A percentile compares a stretch with the other conserved stretches of the same genome.
phyloP scores from a whole-genome alignment of 1,140 invertebrate genomes.

The Drosophila elegans region DNA sequence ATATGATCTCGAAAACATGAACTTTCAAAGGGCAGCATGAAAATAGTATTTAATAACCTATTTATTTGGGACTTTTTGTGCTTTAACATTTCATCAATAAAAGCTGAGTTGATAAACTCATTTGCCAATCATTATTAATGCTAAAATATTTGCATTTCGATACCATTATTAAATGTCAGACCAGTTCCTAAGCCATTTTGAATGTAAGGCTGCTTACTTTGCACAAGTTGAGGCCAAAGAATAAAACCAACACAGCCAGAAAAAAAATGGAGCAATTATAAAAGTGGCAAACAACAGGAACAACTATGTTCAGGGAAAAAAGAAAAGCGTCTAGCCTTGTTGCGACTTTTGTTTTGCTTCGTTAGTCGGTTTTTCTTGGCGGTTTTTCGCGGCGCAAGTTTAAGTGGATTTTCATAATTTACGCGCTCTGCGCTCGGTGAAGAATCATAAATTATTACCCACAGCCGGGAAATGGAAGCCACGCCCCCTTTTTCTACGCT shows the following conservation, averaged over 20 bases:
- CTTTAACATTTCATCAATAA: not conserved
- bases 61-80: too few species aligned
- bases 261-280: slow-evolving; percentile 38
- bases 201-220: slow-evolving; percentile 13
- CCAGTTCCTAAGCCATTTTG: slow-evolving; percentile 1
- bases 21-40: too few species aligned
- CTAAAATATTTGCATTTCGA: not conserved
- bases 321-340: slow-evolving; percentile 44
- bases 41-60: too few species aligned
- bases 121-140: not conserved
- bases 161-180: slow-evolving; percentile 15
- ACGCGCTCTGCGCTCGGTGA: slow-evolving; percentile 61
- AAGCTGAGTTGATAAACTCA: not conserved
- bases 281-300: slow-evolving; percentile 32
- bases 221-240: slow-evolving; percentile 8
- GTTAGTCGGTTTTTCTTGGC: slow-evolving; percentile 42
- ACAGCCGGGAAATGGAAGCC: slow-evolving; percentile 9
- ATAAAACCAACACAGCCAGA: slow-evolving; percentile 42
- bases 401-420: slow-evolving; percentile 84
- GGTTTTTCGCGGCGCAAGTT: slow-evolving; percentile 61
- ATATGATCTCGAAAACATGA: too few species aligned
- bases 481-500: slow-evolving; percentile 28
- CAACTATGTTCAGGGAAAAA: slow-evolving; percentile 15
- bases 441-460: slow-evolving; percentile 75
- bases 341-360: slow-evolving; percentile 73